phyloP scores from a whole-genome alignment of 2,888 invertebrate species.

The Noctua janthina region DNA sequence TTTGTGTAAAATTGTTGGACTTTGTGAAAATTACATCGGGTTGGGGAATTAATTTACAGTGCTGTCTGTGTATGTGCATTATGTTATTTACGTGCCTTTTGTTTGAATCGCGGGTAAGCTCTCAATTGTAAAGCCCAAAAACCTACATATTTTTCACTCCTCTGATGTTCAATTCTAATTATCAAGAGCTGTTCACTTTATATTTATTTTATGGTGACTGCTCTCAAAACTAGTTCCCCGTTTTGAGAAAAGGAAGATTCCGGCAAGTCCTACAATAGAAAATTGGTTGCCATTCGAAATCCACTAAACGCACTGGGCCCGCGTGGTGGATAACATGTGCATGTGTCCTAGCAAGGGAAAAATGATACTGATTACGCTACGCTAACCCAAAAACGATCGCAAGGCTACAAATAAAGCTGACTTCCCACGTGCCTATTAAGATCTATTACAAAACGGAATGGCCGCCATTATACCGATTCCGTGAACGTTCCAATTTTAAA shows the following conservation, averaged over 20 bases:
- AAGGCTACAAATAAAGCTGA: conserved; percentile 33
- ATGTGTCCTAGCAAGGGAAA: background rate
- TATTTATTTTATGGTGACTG: background rate
- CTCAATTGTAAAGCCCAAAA: background rate
- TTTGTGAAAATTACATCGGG: background rate
- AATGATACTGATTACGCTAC: background rate
- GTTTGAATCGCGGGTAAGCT: background rate
- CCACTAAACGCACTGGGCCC: background rate
- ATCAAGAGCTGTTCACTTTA: background rate
- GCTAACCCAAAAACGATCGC: conserved; percentile 13
- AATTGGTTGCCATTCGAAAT: background rate
- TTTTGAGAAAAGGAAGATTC: background rate
- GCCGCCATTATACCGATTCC: conserved; percentile 53
- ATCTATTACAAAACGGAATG: conserved; percentile 61
- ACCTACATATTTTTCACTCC: background rate
- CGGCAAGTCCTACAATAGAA: background rate
- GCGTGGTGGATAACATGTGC: background rate
- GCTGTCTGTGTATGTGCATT: background rate
- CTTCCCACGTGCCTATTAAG: conserved; percentile 51
- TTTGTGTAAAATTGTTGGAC: conserved; percentile 15
- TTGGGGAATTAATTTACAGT: conserved; percentile 2
- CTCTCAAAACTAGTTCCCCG: background rate
- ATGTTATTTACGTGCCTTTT: background rate
- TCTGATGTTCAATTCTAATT: background rate
- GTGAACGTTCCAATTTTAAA: conserved; percentile 54